Evolutionary conservation across 2,113 vertebrate genomes (phyloP).

Genomic region (Actinemys pallida): DNA sequence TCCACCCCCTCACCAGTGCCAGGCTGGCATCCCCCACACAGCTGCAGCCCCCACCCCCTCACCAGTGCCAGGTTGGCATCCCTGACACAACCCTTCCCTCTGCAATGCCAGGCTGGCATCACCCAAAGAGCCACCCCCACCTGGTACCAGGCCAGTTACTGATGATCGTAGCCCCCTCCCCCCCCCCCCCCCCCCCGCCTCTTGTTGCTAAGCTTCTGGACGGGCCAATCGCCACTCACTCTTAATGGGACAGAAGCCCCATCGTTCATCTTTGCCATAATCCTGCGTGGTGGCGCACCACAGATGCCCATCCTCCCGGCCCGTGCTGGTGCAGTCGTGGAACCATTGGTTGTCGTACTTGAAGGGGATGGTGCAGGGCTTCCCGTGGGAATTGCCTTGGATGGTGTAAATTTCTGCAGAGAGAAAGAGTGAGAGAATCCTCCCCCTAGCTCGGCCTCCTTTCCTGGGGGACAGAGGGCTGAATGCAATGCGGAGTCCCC

Average conservation of each 20-base stretch:
- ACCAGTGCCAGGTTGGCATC: no score
- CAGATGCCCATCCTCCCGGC: slow-evolving; percentile 93
- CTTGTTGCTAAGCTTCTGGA: neutral
- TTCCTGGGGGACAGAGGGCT: no score
- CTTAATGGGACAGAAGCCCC: slow-evolving; percentile 98
- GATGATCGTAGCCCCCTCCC: no score
- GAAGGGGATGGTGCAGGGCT: slow-evolving; percentile 96
- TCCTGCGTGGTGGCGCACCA: slow-evolving; percentile 97
- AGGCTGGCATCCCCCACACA: no score
- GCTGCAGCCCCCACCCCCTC: neutral
- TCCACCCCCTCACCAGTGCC: no score
- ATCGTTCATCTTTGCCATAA: slow-evolving; percentile 93
- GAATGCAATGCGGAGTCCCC: neutral
- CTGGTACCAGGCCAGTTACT: accelerated
- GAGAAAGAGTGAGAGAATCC: neutral
- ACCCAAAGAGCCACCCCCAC: no score
- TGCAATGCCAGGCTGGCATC: neutral
- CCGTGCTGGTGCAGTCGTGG: slow-evolving; percentile 91
- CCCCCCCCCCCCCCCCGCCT: no score
- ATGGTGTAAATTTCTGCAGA: slow-evolving; percentile 94
- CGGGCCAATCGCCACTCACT: slow-evolving; percentile 78
- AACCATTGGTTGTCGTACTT: slow-evolving; percentile 96
- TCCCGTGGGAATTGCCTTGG: slow-evolving; percentile 95
- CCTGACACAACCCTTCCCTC: no score
- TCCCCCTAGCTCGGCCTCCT: neutral